Percentiles rank a stretch among this genome's conserved stretches.
These are phyloP conservation scores for Hydroisotoma schaefferi DNA, from an alignment of 2,888 invertebrate species.

Conservation along the genomic window DNA sequence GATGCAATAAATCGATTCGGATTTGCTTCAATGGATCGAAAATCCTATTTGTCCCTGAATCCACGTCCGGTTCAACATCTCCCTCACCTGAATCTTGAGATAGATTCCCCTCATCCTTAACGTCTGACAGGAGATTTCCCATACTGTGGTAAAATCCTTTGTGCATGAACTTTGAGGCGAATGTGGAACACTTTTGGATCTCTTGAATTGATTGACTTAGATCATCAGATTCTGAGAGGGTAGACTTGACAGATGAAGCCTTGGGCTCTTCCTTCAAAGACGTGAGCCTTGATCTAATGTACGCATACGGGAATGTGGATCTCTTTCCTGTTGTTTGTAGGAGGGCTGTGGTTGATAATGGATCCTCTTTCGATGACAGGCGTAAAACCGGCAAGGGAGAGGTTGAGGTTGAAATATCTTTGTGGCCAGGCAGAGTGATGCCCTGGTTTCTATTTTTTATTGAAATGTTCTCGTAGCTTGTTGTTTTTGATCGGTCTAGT, in stretches of 20 bases:
- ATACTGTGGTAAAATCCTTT: conserved; percentile 45
- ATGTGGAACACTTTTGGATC: neutral
- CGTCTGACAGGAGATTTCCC: conserved; percentile 36
- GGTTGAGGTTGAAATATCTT: conserved; percentile 14
- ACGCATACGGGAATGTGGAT: conserved; percentile 49
- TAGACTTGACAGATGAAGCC: neutral
- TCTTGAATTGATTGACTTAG: neutral
- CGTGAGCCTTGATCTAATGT: conserved; percentile 49
- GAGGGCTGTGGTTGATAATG: neutral
- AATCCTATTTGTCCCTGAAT: neutral
- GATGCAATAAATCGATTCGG: conserved; percentile 43
- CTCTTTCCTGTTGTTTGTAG: conserved; percentile 21
- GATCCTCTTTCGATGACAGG: neutral
- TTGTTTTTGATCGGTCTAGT: conserved; percentile 24
- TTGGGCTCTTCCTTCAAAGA: conserved; percentile 49
- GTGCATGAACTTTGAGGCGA: conserved; percentile 13
- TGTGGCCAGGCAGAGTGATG: conserved; percentile 5
- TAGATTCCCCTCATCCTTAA: conserved; percentile 6
- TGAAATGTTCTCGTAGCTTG: conserved; percentile 44
- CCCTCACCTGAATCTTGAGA: conserved; percentile 2
- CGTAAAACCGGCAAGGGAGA: conserved; percentile 9
- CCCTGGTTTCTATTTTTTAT: conserved; percentile 12
- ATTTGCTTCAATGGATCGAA: conserved; percentile 41
- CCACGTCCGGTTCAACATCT: conserved; percentile 7
- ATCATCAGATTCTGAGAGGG: neutral